Conservation (phyloP, 2,797 vertebrate species). For the Chanos chanos region DNA sequence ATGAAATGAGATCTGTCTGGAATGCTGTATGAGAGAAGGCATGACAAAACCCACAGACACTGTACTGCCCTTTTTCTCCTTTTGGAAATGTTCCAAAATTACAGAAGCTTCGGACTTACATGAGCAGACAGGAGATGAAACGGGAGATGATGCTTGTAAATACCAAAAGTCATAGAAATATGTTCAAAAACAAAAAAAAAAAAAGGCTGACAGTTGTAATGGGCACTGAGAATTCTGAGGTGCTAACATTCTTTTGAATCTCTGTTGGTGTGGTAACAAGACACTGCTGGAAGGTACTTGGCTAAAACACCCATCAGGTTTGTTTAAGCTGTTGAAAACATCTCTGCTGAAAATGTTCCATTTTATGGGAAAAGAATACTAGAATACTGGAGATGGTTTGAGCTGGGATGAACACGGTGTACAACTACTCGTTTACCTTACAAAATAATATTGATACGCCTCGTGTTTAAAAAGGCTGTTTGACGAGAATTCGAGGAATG, state of each 20-base stretch:
- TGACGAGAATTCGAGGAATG: constrained; percentile 1
- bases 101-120: constrained; percentile 1
- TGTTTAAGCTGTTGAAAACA: background rate
- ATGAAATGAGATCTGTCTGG: constrained; percentile 62
- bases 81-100: constrained; percentile 8
- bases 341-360: background rate
- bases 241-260: no score
- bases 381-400: no score
- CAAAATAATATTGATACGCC: background rate
- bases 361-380: background rate
- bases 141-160: background rate
- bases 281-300: no score
- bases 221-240: no score
- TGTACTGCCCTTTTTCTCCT: constrained; percentile 6
- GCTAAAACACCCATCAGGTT: no score
- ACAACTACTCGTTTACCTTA: constrained; percentile 2
- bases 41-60: constrained; percentile 13
- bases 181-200: background rate
- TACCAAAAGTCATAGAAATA: background rate
- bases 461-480: background rate
- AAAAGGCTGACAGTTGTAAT: no score
- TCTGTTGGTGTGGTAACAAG: no score
- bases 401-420: background rate
- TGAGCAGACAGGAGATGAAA: background rate
- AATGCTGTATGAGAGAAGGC: constrained; percentile 45